Percentiles rank a stretch among this genome's conserved stretches.
phyloP scores from a whole-genome alignment of 2,888 invertebrate species.

The Clunio marinus region DNA sequence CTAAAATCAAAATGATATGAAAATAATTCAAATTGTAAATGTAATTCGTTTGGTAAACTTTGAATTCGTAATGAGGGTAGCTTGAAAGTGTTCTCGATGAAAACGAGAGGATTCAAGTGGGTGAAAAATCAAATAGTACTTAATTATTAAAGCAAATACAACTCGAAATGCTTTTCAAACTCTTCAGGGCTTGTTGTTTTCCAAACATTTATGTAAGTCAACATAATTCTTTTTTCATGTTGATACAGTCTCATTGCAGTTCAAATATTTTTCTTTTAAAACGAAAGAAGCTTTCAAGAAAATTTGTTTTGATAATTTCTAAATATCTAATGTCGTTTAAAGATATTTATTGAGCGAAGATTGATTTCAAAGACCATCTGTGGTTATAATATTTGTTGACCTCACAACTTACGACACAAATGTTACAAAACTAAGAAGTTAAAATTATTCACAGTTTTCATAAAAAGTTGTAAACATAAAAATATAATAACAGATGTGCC shows the following conservation, averaged over 20 bases:
- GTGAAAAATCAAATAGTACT: constrained; percentile 36
- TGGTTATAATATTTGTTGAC: too few relatives aligned
- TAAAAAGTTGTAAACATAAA: constrained; percentile 3
- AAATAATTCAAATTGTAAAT: neutral
- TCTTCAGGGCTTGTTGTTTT: constrained; percentile 16
- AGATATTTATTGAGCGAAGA: too few relatives aligned
- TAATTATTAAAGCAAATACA: constrained; percentile 37
- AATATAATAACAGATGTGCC: constrained; percentile 38
- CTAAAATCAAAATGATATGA: neutral
- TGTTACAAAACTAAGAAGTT: too few relatives aligned
- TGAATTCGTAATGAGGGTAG: constrained; percentile 14
- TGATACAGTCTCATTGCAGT: neutral
- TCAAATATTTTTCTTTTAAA: neutral
- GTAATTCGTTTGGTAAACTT: constrained; percentile 13
- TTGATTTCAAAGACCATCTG: too few relatives aligned
- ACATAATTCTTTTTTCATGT: neutral
- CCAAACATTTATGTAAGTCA: constrained; percentile 36
- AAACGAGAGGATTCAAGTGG: constrained; percentile 27
- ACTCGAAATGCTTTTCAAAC: too few relatives aligned
- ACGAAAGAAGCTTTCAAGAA: neutral
- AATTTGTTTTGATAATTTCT: neutral
- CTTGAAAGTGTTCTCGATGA: neutral
- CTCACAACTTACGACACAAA: too few relatives aligned
- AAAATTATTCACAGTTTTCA: neutral
- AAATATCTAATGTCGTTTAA: too few relatives aligned